phyloP scores from a whole-genome alignment of 2,113 vertebrate genomes.

The Sturnus vulgaris region DNA sequence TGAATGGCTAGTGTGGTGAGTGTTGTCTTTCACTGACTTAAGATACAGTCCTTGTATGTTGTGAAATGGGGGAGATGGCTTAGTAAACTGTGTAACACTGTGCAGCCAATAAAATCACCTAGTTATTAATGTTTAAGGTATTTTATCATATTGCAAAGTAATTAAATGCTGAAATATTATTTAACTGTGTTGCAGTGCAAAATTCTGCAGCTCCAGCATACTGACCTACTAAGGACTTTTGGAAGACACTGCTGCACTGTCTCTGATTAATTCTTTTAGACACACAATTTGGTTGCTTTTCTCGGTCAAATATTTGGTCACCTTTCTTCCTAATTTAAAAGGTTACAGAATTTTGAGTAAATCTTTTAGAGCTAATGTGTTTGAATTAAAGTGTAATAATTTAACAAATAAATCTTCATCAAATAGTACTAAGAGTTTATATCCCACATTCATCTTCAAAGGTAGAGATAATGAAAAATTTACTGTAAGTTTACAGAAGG shows the following conservation, averaged over 20 bases:
- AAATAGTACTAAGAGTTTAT: neutral
- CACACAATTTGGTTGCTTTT: neutral
- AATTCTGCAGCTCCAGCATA: neutral
- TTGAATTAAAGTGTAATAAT: neutral
- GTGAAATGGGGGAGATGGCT: neutral
- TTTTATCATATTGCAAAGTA: neutral
- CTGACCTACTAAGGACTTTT: neutral
- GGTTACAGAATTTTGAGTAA: neutral
- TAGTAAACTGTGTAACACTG: neutral
- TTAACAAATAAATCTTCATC: neutral
- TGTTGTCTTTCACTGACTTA: neutral
- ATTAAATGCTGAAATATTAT: neutral
- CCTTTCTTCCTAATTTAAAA: neutral
- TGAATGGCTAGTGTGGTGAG: constrained; percentile 59
- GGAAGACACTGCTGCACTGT: neutral
- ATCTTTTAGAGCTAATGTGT: neutral
- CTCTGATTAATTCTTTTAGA: neutral
- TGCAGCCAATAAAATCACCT: neutral
- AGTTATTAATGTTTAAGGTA: neutral
- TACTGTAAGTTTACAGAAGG: neutral
- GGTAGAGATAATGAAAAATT: neutral
- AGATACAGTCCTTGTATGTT: neutral
- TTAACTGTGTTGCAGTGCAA: neutral
- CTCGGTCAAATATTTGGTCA: neutral
- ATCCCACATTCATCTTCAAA: neutral